phyloP scores from a whole-genome alignment of 2,113 vertebrate genomes.

The Tapirus terrestris region DNA sequence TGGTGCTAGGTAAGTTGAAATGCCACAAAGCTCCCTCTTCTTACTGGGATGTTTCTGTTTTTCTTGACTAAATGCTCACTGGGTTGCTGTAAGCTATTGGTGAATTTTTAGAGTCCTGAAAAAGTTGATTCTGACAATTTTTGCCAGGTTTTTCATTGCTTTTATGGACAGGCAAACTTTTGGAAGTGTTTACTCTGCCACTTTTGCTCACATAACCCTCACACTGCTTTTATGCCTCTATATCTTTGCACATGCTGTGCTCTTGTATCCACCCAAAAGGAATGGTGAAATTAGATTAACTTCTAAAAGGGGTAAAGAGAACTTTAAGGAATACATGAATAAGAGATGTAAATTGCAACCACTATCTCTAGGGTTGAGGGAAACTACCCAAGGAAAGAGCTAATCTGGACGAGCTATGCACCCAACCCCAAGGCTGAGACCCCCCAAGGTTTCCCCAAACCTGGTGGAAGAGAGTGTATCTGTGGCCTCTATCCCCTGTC shows the following conservation, averaged over 20 bases:
- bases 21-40: background rate
- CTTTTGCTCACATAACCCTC: background rate
- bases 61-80: background rate
- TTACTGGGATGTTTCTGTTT: background rate
- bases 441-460: too few relatives aligned
- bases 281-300: background rate
- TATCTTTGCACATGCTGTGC: background rate
- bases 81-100: background rate
- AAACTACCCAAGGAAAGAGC: background rate
- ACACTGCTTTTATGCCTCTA: background rate
- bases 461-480: background rate
- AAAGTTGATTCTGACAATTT: background rate
- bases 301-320: background rate
- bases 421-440: background rate
- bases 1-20: background rate
- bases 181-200: background rate
- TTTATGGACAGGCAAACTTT: background rate
- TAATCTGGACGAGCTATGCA: accelerated
- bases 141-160: background rate
- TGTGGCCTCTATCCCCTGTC: background rate
- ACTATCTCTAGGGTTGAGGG: background rate
- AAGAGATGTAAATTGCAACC: background rate
- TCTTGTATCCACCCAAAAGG: background rate
- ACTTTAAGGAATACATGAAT: background rate
- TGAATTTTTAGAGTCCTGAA: background rate